Base-by-base conservation (phyloP, 2,797 vertebrate species). In the Fistularia commersonii region DNA sequence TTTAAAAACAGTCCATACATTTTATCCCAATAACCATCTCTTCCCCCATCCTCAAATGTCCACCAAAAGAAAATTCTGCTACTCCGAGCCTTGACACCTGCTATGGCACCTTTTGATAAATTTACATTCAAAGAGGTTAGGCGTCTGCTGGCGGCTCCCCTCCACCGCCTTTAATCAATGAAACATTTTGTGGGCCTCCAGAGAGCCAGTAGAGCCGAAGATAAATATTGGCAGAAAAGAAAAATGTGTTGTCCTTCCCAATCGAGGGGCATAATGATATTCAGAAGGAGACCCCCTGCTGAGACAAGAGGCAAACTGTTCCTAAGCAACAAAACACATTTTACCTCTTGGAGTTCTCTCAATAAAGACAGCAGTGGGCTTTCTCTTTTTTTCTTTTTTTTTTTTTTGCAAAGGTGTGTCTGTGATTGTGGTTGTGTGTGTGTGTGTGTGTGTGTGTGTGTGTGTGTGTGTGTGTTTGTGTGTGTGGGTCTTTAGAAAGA, bases 251-350 rank as follows among this genome's bases (percentile, higher is more conserved):
- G 67, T 84, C 77, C 75, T 71, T 69, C 72, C 67, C 74, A 70
- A 80, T 77, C 47, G 77, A 82, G 78, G 71, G 62, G 79, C 68
- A 75, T 85, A 88, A 91, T 89, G 82, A 86, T 86, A 86, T 87
- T 90, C 87, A 84, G 79, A 78, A 84, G 69, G 69, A 86, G 80
- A 78, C 71, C 79, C 80, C 83, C 85, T 58, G 64, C 77, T 8
- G 81, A 75, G 86, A 83, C 58, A 63, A 58, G 72, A 81, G 82
- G 79, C 84, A 82, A 85, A 85, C 83, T 86, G 88, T 90, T 90
- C 76, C 88, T 87, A 83, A 89, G 89, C 88, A 91, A 91, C 89
- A 88, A 88, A 88, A 89, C 84, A 86, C 80, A 82, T 75, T 80
- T 74, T 80, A 72, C 59, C 59, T 73, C 51, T 63, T 45, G 6